Base-by-base conservation (phyloP, 2,113 vertebrate genomes). In the Lanius ludovicianus region DNA sequence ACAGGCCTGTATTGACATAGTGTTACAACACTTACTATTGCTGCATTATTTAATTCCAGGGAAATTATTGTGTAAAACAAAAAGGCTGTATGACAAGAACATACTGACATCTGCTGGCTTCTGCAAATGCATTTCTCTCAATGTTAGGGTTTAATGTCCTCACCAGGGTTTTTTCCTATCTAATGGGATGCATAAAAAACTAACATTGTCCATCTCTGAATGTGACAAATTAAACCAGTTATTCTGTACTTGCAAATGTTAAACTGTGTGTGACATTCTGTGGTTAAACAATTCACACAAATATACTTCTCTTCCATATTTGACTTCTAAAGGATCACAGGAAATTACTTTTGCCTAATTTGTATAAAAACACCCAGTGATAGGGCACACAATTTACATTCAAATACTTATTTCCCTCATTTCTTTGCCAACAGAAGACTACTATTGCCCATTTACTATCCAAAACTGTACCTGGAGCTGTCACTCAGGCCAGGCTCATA, bases 51-150 rank as follows among this genome's bases (percentile, higher is more conserved):
- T 52, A 47, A 60, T 63, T 69, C 76, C 73, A 79, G 70, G 64
- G 62, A 90, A 71, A 75, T 31, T 12, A 39, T 33, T 84, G 75
- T 57, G 94, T 93, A 82, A 78, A 59, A 96, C 89, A 90, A 85
- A 88, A 91, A 80, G 23, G 62, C 79, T 79, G 30, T 96, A 94
- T 56, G 87, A 87, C 96, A 97, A 97, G 96, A 97, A 69, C 88
- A 98, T 52, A 98, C 93, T 98, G 98, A 98, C 98, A 98, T 96
- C 98, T 98, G 97, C 97, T 98, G 98, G 98, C 95, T 96, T 83
- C 71, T 87, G 53, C 15, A 96, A 95, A 93, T 8, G 27, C 49
- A 44, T 83, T 60, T 56, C 92, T 84, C 90, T 80, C 44, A 83
- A 95, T 81, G 84, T 46, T 18, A 78, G 52, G 50, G 46, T 91